A percentile compares a stretch with the other conserved stretches of the same genome.
phyloP scores from a whole-genome alignment of 2,113 vertebrate genomes.

The Antechinus stuartii region DNA sequence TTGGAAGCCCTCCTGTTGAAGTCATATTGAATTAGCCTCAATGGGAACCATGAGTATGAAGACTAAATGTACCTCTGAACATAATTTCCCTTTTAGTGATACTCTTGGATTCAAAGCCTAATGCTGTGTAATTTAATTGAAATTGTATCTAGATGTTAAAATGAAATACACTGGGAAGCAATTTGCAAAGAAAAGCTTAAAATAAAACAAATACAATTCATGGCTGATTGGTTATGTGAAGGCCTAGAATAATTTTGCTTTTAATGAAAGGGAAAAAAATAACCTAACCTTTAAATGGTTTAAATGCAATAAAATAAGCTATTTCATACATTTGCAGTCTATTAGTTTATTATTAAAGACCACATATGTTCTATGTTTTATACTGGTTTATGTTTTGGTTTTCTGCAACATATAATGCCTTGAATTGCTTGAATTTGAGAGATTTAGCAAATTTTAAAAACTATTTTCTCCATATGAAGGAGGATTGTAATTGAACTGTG shows the following conservation, averaged over 20 bases:
- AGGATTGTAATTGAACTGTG: not conserved
- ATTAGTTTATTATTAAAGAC: slow-evolving; percentile 16
- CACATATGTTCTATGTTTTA: not conserved
- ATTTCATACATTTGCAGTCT: slow-evolving; percentile 32
- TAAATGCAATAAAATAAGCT: slow-evolving; percentile 45
- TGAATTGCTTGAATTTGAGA: not conserved
- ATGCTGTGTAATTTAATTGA: slow-evolving; percentile 75
- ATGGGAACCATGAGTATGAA: not conserved
- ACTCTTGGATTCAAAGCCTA: slow-evolving; percentile 51
- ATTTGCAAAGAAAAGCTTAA: slow-evolving; percentile 67
- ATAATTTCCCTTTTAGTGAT: slow-evolving; percentile 65
- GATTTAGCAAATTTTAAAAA: slow-evolving; percentile 31
- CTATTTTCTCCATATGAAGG: not conserved
- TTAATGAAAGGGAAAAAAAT: slow-evolving; percentile 68
- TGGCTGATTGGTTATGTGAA: slow-evolving; percentile 60
- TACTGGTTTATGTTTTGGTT: not conserved
- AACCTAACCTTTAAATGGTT: slow-evolving; percentile 26
- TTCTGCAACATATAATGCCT: slow-evolving; percentile 16
- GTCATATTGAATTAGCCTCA: slow-evolving; percentile 7
- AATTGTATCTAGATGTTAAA: slow-evolving; percentile 77
- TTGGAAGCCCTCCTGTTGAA: not conserved
- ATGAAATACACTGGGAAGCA: slow-evolving; percentile 67
- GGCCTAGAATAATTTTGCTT: slow-evolving; percentile 64
- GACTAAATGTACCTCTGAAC: slow-evolving; percentile 18
- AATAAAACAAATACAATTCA: slow-evolving; percentile 72